Evolutionary conservation across 37 sponge, comb jelly and placozoan genomes (phyloP), one percentile per base, ranked within the genome.

Genomic region (Beroe forskalii): DNA sequence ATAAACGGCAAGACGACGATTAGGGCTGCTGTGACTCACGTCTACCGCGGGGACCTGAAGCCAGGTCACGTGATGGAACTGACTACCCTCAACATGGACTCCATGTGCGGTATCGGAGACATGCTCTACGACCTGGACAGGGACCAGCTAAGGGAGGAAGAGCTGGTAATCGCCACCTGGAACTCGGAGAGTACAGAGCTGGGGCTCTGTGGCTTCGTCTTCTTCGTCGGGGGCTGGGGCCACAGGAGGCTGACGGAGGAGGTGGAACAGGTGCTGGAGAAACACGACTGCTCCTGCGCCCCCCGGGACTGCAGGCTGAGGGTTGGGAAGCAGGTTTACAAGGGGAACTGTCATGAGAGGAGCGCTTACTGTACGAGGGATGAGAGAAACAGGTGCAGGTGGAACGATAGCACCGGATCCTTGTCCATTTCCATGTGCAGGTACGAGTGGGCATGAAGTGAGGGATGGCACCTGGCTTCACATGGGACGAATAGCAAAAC

Each of bases 41-140:
- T 69, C 72, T 69, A 69, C 72, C 27, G 32, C 1, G 72, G 72
- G 32, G 32, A 36, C 9, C 19, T 27, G 32, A 6, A 69, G 32
- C 35, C 32, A 9, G 72, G 72, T 32, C 19, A 27, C 37, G 39
- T 33, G 9, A 69, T 69, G 0, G 32, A 14, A 33, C 36, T 69
- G 19, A 33, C 43, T 9, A 80, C 38, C 40, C 8, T 19, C 27
- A 80, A 33, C 38, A 80, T 80, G 86, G 86, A 44, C 27, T 80
- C 86, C 86, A 80, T 80, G 86, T 80, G 86, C 28, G 86, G 86
- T 43, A 27, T 80, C 35, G 86, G 86, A 27, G 31, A 9, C 1
- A 33, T 20, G 55, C 28, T 80, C 17, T 48, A 48, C 55, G 55
- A 48, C 55, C 12, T 48, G 12, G 55, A 48, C 6, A 17, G 6